Evolutionary conservation across 64 coral and sea anemone genomes (phyloP).

Genomic region (Catalaphyllia jardinei): DNA sequence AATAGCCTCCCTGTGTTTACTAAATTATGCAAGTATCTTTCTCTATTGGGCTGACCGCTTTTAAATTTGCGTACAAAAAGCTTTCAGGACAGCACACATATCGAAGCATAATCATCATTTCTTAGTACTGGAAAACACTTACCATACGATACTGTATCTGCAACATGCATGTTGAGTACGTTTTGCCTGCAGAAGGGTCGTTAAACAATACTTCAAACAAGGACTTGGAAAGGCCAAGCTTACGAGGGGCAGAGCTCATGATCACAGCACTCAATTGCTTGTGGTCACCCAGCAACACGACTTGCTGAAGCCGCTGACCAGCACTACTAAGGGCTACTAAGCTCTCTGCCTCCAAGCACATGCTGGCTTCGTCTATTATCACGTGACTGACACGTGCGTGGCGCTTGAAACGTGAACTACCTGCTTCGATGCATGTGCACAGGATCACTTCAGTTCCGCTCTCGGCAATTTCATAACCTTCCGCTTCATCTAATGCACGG

Average conservation of each 20-base stretch:
- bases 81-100: too few relatives aligned
- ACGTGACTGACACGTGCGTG: constrained; percentile 65
- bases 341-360: constrained; percentile 82
- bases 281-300: constrained; percentile 84
- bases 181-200: constrained; percentile 34
- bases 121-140: background rate
- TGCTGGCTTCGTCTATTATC: constrained; percentile 89
- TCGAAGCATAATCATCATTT: too few relatives aligned
- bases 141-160: constrained; percentile 92
- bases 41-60: too few relatives aligned
- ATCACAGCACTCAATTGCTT: constrained; percentile 72
- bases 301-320: constrained; percentile 63
- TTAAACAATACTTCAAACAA: constrained; percentile 72
- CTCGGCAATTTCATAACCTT: constrained; percentile 70
- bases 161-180: constrained; percentile 62
- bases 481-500: constrained; percentile 67
- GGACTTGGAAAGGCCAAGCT: constrained; percentile 70
- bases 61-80: too few relatives aligned
- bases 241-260: constrained; percentile 55
- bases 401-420: constrained; percentile 66
- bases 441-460: constrained; percentile 76
- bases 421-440: constrained; percentile 89
- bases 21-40: too few relatives aligned
- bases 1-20: too few relatives aligned
- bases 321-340: constrained; percentile 69